Evolutionary conservation across 2,113 vertebrate species (phyloP).

Genomic region (Muntiacus reevesi): DNA sequence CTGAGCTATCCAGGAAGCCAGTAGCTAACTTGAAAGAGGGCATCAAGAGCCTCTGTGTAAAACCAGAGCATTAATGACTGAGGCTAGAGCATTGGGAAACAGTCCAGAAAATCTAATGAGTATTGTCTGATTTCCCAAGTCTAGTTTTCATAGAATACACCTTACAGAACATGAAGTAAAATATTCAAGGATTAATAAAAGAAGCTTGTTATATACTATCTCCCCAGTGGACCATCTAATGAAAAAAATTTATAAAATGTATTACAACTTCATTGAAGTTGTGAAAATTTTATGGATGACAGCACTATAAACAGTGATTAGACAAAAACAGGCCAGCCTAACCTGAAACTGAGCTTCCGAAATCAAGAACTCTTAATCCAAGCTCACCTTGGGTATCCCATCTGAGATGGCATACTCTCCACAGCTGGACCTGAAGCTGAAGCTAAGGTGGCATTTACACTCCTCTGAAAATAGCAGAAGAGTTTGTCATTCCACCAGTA

Average conservation of each 20-base stretch:
- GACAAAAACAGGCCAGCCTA: neutral
- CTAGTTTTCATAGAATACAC: neutral
- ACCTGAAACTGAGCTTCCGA: neutral
- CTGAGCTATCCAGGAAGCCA: neutral
- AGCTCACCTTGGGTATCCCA: neutral
- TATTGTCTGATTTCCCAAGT: neutral
- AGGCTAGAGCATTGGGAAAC: neutral
- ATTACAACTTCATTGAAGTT: neutral
- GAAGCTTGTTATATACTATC: neutral
- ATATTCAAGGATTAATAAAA: neutral
- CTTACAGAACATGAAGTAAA: neutral
- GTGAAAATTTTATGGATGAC: neutral
- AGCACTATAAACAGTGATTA: neutral
- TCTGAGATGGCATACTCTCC: neutral
- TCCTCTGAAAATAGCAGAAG: slow-evolving; percentile 39
- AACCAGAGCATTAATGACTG: neutral
- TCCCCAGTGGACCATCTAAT: neutral
- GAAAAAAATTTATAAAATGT: neutral
- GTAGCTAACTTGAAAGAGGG: neutral
- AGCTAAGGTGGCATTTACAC: slow-evolving; percentile 15
- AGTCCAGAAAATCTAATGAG: neutral
- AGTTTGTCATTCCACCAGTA: slow-evolving; percentile 47
- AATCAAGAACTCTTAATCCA: neutral
- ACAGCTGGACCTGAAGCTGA: neutral
- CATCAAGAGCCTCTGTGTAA: neutral